Evolutionary conservation across 2,888 invertebrate genomes (phyloP).

Genomic region (Eumerus sabulonum): DNA sequence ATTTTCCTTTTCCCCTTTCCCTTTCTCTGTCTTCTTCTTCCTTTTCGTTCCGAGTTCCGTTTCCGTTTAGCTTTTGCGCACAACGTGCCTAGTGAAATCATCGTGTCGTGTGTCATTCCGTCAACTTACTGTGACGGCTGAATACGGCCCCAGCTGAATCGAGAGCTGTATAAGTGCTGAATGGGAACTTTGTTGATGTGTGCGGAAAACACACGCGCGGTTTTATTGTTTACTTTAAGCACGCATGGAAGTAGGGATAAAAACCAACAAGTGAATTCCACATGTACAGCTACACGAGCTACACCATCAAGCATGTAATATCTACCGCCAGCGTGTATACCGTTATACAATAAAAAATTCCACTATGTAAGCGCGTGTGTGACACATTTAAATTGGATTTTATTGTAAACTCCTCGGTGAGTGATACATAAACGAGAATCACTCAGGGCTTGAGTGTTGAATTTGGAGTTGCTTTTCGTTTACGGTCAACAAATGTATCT

Average conservation of each 20-base stretch:
- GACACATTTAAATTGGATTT: conserved; percentile 48
- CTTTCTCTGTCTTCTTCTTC: too few species aligned
- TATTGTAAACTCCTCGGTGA: background rate
- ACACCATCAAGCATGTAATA: background rate
- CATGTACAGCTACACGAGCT: conserved; percentile 4
- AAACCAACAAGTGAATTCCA: conserved; percentile 66
- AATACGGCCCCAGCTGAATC: conserved; percentile 11
- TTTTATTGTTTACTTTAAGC: conserved; percentile 59
- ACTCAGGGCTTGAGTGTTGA: too few species aligned
- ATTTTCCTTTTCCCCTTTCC: conserved; percentile 1
- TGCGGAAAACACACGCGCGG: conserved; percentile 33
- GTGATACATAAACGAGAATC: too few species aligned
- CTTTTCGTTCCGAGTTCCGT: conserved; percentile 6
- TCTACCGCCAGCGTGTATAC: too few species aligned
- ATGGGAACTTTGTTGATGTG: background rate
- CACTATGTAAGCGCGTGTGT: conserved; percentile 16
- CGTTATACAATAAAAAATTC: background rate
- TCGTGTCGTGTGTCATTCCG: conserved; percentile 7
- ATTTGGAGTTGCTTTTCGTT: too few species aligned
- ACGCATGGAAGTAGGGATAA: conserved; percentile 52
- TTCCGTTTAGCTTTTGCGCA: conserved; percentile 45
- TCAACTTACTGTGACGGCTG: too few species aligned
- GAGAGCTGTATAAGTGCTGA: conserved; percentile 8
- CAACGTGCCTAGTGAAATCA: conserved; percentile 50
- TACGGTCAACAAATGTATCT: too few species aligned